Evolutionary conservation across 2,113 vertebrate species (phyloP), one percentile per base, ranked within the genome.

Genomic region (Phocoena sinus): DNA sequence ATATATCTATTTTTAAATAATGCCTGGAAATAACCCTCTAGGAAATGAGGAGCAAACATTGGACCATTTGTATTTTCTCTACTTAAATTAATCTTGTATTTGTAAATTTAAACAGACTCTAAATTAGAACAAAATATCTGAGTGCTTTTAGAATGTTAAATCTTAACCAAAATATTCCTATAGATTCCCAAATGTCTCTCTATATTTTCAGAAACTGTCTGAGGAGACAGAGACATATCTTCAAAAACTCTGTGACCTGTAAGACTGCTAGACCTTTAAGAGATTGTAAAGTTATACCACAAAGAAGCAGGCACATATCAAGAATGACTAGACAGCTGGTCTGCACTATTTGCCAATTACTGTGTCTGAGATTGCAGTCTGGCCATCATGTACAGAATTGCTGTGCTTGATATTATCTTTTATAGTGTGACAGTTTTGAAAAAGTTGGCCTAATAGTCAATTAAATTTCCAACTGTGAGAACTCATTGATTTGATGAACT

Each of bases 361-460:
- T 53, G 38, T 76, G 63, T 94, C 89, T 92, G 88, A 89, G 53
- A 95, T 93, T 97, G 63, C 44, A 88, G 83, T 92, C 95, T 95
- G 70, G 74, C 63, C 89, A 96, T 95, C 95, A 90, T 60, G 56
- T 71, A 77, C 25, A 92, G 56, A 85, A 93, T 93, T 86, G 15
- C 67, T 93, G 73, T 65, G 47, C 76, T 74, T 95, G 81, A 83
- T 91, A 93, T 89, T 95, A 94, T 84, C 96, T 96, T 96, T 97
- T 90, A 94, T 92, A 92, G 53, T 81, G 60, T 96, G 86, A 97
- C 87, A 82, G 70, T 97, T 98, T 97, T 95, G 81, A 84, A 95
- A 96, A 92, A 94, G 87, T 97, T 97, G 83, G 70, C 79, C 87
- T 90, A 92, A 96, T 95, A 96, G 97, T 98, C 91, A 97, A 90